Evolutionary conservation across 2,888 invertebrate genomes (phyloP).

Genomic region (Drosophila picticornis): DNA sequence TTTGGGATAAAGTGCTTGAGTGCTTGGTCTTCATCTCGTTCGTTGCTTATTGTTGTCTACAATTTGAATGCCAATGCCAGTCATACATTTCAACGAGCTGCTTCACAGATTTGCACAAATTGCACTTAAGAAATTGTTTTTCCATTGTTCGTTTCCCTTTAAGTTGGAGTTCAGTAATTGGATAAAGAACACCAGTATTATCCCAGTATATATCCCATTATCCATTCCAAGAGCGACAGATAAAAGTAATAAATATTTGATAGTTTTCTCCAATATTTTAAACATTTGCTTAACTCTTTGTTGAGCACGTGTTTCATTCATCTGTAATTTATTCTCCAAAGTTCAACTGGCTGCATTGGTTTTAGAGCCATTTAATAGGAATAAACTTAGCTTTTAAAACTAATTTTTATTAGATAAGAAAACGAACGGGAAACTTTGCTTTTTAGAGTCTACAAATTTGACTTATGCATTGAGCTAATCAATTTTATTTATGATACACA

Average conservation of each 20-base stretch:
- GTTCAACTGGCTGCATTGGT: background rate
- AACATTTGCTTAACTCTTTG: background rate
- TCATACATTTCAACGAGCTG: background rate
- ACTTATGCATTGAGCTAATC: background rate
- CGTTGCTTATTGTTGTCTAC: background rate
- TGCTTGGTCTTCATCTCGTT: background rate
- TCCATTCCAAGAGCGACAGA: too few relatives aligned
- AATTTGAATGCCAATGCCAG: background rate
- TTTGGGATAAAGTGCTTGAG: conserved; percentile 3
- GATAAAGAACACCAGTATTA: background rate
- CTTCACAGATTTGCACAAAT: background rate
- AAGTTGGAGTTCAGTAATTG: background rate
- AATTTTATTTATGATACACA: background rate
- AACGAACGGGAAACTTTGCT: background rate
- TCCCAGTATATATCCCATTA: too few relatives aligned
- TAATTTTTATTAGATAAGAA: background rate
- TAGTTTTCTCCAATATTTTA: background rate
- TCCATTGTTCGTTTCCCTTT: background rate
- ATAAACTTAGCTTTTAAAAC: background rate
- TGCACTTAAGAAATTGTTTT: conserved; percentile 3
- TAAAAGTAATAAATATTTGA: background rate
- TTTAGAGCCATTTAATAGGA: background rate
- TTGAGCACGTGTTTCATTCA: background rate
- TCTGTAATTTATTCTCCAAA: background rate
- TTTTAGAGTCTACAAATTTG: background rate